Evolutionary conservation across 2,113 vertebrate species (phyloP).

Genomic region (Rhinoptilus africanus): DNA sequence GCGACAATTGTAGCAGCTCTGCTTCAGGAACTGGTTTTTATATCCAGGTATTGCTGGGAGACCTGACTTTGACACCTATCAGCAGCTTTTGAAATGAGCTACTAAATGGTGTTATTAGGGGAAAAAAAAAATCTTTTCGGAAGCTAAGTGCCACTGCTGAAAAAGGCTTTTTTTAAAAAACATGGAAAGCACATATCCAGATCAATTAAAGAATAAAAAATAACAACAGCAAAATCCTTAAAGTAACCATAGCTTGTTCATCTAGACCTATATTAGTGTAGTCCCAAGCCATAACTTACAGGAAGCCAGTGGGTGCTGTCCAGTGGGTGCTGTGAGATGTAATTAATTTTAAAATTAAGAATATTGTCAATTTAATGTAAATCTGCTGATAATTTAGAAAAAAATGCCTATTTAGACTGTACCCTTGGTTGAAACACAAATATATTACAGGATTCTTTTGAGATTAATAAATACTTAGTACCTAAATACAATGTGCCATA

Average conservation of each 20-base stretch:
- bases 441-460: slow-evolving; percentile 16
- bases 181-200: background rate
- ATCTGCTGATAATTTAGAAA: slow-evolving; percentile 54
- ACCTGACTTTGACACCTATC: slow-evolving; percentile 34
- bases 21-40: slow-evolving; percentile 30
- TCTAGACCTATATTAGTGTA: slow-evolving; percentile 9
- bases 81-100: slow-evolving; percentile 43
- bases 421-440: slow-evolving; percentile 19
- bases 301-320: slow-evolving; percentile 41
- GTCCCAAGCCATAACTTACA: slow-evolving; percentile 50
- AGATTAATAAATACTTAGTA: slow-evolving; percentile 49
- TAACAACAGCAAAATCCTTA: background rate
- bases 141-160: slow-evolving; percentile 9
- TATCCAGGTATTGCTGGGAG: slow-evolving; percentile 18
- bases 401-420: background rate
- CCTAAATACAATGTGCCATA: background rate
- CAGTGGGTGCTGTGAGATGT: slow-evolving; percentile 50
- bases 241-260: background rate
- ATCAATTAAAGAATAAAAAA: slow-evolving; percentile 2
- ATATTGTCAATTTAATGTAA: slow-evolving; percentile 55
- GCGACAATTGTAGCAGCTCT: background rate
- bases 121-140: slow-evolving; percentile 26
- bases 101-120: slow-evolving; percentile 40
- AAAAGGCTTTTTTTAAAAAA: background rate
- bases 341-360: slow-evolving; percentile 69